Base-by-base conservation (phyloP, 2,113 vertebrate species). In the Erythrocercus mccallii region DNA sequence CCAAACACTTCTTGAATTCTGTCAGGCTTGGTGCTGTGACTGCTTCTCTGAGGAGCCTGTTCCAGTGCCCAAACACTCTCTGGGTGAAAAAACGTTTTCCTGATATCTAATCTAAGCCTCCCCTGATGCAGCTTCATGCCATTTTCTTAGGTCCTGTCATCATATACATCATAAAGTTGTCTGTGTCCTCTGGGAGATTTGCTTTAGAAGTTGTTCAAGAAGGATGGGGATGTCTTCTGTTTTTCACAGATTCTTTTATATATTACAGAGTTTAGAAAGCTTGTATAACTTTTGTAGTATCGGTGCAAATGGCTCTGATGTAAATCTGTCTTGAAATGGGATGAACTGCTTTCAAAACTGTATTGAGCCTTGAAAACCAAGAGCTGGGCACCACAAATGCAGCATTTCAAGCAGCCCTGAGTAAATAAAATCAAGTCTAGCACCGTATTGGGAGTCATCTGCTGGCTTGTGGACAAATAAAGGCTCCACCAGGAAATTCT, bases 81-180 rank as follows among this genome's bases (percentile, higher is more conserved):
- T 81, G 60, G 3, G 15, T 37, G 15, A 51, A 20, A 37, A 2
- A 65, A 45, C 10, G 6, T 65, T 33, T 44, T 44, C 27, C 37
- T 66, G 33, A 28, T 51, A 44, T 2, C 27, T 33, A 73, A 1
- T 6, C 37, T 51, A n/a, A 66, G 4, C 33, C 37, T 58, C 19
- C 19, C 27, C 28, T 50, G 33, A 16, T 2, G 0, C 6, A 58
- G 15, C 15, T 73, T 73, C 12, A 17, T 12, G 33, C 37, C 0
- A 0, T 66, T 66, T 11, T 18, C 51, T 73, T 1, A 3, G 19
- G 9, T 60, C 8, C 45, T 74, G 61, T 68, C 38, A 23, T 27
- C 66, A 5, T 2, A 8, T 12, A 8, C 1, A 4, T 35, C 5
- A 1, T 23, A 23, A 37, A 18, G 4, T 22, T 9, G 1, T 15